These are phyloP conservation scores for Hydractinia symbiolongicarpus DNA, from an alignment of 30 jellyfish, hydroid and myxozoan species.

Conservation along the genomic window DNA sequence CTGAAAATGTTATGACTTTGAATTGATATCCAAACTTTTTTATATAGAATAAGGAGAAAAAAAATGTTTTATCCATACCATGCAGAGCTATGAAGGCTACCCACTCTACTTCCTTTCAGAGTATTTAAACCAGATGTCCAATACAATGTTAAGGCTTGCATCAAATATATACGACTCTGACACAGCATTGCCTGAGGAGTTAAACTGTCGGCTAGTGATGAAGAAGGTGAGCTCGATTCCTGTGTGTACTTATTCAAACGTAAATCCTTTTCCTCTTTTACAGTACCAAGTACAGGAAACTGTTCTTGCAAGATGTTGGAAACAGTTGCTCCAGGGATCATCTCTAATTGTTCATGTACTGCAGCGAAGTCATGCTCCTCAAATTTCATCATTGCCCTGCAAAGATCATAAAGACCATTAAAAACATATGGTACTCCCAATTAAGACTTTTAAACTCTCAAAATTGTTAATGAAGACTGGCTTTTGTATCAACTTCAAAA, in stretches of 20 bases:
- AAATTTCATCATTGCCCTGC: slow-evolving; percentile 88
- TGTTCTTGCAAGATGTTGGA: slow-evolving; percentile 85
- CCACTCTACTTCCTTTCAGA: slow-evolving; percentile 87
- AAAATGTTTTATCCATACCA: slow-evolving; percentile 45
- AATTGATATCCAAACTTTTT: background rate
- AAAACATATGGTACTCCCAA: no score
- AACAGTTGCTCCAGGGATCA: slow-evolving; percentile 89
- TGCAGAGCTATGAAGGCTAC: slow-evolving; percentile 92
- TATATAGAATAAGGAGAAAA: background rate
- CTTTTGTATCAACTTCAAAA: no score
- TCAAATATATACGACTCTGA: slow-evolving; percentile 67
- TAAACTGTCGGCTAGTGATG: slow-evolving; percentile 42
- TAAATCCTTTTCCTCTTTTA: slow-evolving; percentile 67
- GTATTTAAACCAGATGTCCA: slow-evolving; percentile 98
- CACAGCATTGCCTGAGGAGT: slow-evolving; percentile 59
- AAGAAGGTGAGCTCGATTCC: slow-evolving; percentile 10
- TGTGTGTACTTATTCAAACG: slow-evolving; percentile 23
- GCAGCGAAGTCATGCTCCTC: slow-evolving; percentile 97
- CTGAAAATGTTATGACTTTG: no score
- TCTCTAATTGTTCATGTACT: slow-evolving; percentile 83
- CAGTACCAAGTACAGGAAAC: slow-evolving; percentile 94
- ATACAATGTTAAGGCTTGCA: slow-evolving; percentile 90
- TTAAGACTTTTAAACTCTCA: no score
- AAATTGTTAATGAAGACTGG: no score
- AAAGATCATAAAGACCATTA: background rate